These are phyloP conservation scores for Drosophila limbata DNA, from an alignment of 2,888 invertebrate species.

Conservation along the genomic window DNA sequence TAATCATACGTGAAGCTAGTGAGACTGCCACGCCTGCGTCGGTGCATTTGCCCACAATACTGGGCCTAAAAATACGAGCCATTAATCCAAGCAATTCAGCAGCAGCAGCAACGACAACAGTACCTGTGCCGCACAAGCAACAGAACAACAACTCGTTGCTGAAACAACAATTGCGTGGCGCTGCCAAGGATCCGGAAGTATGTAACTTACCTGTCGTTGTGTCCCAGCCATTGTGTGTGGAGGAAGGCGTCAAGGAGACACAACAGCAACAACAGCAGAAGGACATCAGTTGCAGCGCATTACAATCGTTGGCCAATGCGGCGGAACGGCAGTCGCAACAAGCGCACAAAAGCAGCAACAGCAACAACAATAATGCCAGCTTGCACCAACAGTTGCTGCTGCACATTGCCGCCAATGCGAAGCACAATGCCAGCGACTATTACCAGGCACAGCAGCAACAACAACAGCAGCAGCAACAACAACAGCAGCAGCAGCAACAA, in stretches of 20 bases:
- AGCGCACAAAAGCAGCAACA: constrained; percentile 63
- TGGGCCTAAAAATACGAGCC: constrained; percentile 81
- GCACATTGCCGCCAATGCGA: constrained; percentile 82
- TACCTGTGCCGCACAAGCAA: constrained; percentile 34
- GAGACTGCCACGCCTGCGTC: constrained; percentile 46
- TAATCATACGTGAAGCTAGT: constrained; percentile 22
- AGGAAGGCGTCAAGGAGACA: constrained; percentile 43
- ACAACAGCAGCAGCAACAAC: constrained; percentile 1
- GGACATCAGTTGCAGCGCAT: constrained; percentile 63
- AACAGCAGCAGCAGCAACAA: constrained; percentile 17
- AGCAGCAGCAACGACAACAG: constrained; percentile 18
- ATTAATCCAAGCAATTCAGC: constrained; percentile 57
- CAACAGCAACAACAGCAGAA: constrained; percentile 34
- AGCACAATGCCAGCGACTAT: constrained; percentile 55
- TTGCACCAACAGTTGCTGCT: constrained; percentile 83
- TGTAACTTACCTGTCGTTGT: constrained; percentile 22
- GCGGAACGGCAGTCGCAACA: constrained; percentile 79
- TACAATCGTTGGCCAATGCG: constrained; percentile 81
- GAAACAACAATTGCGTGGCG: constrained; percentile 83
- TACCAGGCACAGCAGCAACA: constrained; percentile 62
- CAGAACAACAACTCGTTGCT: constrained; percentile 76
- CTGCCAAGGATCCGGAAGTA: constrained; percentile 74
- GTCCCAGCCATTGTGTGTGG: constrained; percentile 18
- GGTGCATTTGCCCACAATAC: constrained; percentile 80
- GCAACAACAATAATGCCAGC: constrained; percentile 64